A percentile compares a stretch with the other conserved stretches of the same genome.
Evolutionary conservation across 2,888 invertebrate genomes (phyloP).

Genomic region (Elysia crispata): DNA sequence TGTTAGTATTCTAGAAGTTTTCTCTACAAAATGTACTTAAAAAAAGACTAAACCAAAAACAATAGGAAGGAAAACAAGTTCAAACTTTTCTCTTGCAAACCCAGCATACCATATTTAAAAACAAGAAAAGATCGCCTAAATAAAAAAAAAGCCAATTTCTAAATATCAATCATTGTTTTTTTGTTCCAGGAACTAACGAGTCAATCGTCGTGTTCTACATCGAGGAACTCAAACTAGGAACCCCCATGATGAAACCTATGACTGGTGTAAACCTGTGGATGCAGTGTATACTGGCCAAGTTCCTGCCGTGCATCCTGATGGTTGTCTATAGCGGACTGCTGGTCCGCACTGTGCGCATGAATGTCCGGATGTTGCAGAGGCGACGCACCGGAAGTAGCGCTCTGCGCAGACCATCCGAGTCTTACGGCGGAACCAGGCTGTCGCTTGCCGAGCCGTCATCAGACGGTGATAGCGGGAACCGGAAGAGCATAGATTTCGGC

Average conservation of each 20-base stretch:
- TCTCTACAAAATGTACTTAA: too few species aligned
- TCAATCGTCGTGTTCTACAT: constrained; percentile 56
- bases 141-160: too few species aligned
- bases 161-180: too few species aligned
- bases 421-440: neutral
- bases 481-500: neutral
- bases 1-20: too few species aligned
- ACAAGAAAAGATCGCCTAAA: too few species aligned
- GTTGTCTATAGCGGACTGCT: constrained; percentile 82
- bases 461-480: neutral
- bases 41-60: too few species aligned
- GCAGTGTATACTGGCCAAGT: constrained; percentile 93
- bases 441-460: constrained; percentile 26
- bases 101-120: too few species aligned
- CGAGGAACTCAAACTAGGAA: constrained; percentile 60
- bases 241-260: constrained; percentile 57
- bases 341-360: constrained; percentile 63
- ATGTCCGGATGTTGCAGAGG: constrained; percentile 53
- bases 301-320: constrained; percentile 91
- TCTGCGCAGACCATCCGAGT: too few species aligned
- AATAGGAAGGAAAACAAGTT: too few species aligned
- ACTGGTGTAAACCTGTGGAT: constrained; percentile 86
- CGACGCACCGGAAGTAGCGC: neutral
- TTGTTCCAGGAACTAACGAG: constrained; percentile 30
- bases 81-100: too few species aligned